phyloP scores from a whole-genome alignment of 2,797 vertebrate genomes.

The Emydoidea blandingii region DNA sequence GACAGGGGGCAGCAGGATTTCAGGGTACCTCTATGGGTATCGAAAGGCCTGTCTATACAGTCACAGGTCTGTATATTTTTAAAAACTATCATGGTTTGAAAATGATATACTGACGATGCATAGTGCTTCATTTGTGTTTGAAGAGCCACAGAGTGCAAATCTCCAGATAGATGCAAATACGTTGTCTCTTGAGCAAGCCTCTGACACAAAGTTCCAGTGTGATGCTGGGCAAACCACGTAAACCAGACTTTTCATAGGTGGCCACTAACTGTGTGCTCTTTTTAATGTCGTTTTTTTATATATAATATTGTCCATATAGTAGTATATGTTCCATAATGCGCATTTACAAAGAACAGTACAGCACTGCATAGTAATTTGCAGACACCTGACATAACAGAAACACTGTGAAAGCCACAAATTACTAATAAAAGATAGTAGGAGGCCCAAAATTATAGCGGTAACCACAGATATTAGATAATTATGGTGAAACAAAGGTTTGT shows the following conservation, averaged over 20 bases:
- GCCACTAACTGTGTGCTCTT: neutral
- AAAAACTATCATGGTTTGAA: neutral
- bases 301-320: neutral
- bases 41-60: neutral
- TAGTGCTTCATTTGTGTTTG: neutral
- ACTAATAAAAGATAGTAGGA: neutral
- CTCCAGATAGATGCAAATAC: neutral
- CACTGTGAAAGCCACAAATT: neutral
- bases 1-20: neutral
- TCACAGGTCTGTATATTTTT: neutral
- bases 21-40: rapidly evolving
- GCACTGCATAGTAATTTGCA: constrained; percentile 7
- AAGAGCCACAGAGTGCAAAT: rapidly evolving
- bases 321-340: neutral
- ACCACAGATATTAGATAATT: neutral
- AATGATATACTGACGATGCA: neutral
- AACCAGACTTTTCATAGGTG: neutral
- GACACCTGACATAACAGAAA: neutral
- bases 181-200: neutral
- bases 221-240: neutral
- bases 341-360: neutral
- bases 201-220: neutral
- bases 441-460: neutral
- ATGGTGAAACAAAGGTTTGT: neutral
- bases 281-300: neutral